phyloP scores from a whole-genome alignment of 2,797 vertebrate genomes.

The Myotis daubentonii region DNA sequence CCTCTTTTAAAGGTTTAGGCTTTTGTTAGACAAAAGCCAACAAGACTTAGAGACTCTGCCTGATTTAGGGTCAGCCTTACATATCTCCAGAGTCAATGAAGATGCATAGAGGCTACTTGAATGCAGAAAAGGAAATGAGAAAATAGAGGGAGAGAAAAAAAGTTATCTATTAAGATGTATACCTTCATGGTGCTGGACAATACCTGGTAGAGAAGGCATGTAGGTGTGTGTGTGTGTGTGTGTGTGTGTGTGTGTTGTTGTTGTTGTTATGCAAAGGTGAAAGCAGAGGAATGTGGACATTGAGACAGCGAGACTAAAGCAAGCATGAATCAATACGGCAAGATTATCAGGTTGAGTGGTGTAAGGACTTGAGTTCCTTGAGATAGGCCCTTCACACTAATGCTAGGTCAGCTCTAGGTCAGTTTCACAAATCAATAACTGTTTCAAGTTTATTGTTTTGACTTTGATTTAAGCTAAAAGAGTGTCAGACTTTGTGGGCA shows the following conservation, averaged over 20 bases:
- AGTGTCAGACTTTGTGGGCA: not conserved
- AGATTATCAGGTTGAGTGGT: not conserved
- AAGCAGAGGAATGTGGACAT: not conserved
- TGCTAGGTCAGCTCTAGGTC: not conserved
- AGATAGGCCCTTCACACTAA: not conserved
- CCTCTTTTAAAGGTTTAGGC: not conserved
- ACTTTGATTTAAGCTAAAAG: not conserved
- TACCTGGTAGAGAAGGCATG: not conserved
- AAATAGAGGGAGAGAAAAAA: not conserved
- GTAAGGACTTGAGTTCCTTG: not conserved
- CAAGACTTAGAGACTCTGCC: not conserved
- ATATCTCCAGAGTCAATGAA: not conserved
- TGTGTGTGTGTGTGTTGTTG: not conserved
- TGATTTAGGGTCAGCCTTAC: not conserved
- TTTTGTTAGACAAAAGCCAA: not conserved
- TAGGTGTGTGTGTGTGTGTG: not conserved
- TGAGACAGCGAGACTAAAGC: not conserved
- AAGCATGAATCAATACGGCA: not conserved
- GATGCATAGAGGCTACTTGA: not conserved
- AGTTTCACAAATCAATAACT: not conserved
- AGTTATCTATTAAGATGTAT: not conserved
- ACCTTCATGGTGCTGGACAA: not conserved
- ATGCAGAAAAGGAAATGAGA: not conserved
- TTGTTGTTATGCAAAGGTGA: not conserved
- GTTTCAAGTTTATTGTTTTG: slow-evolving; percentile 5